These are phyloP conservation scores for Escarpia spicata DNA, from an alignment of 2,888 invertebrate species.

Conservation along the genomic window DNA sequence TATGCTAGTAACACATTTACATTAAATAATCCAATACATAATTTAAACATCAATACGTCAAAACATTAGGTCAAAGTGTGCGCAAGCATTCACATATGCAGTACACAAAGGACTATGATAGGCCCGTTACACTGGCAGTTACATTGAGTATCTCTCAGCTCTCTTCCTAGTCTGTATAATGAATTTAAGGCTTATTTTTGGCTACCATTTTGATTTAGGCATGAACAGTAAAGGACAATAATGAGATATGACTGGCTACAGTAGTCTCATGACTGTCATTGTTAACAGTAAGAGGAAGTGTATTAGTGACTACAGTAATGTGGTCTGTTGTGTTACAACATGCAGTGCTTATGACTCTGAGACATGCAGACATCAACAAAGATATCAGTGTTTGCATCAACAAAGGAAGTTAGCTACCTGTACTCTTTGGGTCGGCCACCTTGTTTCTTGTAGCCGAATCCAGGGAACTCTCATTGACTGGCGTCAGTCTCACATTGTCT, in stretches of 20 bases:
- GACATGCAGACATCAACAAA: not conserved
- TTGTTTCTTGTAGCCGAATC: not conserved
- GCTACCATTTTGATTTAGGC: not conserved
- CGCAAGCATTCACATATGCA: too few relatives aligned
- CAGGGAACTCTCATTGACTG: not conserved
- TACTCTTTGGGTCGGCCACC: not conserved
- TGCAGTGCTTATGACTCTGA: not conserved
- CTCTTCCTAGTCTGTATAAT: not conserved
- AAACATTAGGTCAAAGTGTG: not conserved
- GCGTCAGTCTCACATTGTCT: not conserved
- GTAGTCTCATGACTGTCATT: not conserved
- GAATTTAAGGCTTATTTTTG: not conserved
- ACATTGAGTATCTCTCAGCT: not conserved
- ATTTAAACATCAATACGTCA: too few relatives aligned
- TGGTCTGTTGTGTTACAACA: not conserved
- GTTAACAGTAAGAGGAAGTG: not conserved
- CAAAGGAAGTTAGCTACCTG: not conserved
- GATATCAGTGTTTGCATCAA: not conserved
- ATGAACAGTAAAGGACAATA: not conserved
- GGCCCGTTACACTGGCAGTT: not conserved
- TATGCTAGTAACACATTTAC: not conserved
- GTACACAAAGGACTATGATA: too few relatives aligned
- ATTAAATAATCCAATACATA: too few relatives aligned
- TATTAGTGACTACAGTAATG: not conserved
- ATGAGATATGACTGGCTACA: not conserved